Base-by-base conservation (phyloP, 2,797 vertebrate genomes). In the Onychomys arenicola region DNA sequence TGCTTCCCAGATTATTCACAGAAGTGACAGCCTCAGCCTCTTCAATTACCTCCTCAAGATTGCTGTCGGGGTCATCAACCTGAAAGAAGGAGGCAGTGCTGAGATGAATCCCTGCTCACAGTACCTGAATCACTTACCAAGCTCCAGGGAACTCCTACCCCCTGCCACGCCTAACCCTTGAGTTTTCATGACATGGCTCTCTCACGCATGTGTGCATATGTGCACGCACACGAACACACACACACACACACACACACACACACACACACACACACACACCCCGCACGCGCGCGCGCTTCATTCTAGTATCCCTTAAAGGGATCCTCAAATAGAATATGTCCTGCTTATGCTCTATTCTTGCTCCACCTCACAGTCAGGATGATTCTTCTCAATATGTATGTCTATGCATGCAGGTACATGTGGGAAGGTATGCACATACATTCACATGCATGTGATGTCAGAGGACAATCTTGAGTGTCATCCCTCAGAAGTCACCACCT, bases 11-110 rank as follows among this genome's bases (percentile, higher is more conserved):
- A 40, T 89, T 97, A 34, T 96, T 92, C 98, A 99, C 98, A 0
- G 96, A 93, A 71, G 91, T 85, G 17, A 32, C 0, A 0, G 98
- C 69, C 5, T 98, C 89, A 0, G 94, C 97, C 96, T 98, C 98
- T 0, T 34, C 94, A 32, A 89, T 97, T 90, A 96, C 98, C 97
- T 98, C 98, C 12, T 69, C 97, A 32, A 98, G 93, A 89, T 21
- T 97, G 78, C 98, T 99, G 93, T 87, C 80, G 9, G 98, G 98
- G 81, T 99, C 98, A 11, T 99, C 99, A 12, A 99, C 77, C 99
- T 99, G 98, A 97, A 98, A 98, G 1, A 96, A 87, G 0, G 97
- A 80, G 97, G 86, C 87, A 49, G 87, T 8, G 37, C 11, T 97
- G 69, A 95, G 89, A 90, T 13, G 73, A 0, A 0, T 6, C 61